Conservation (phyloP, 2,113 vertebrate species). For the Laticauda colubrina region DNA sequence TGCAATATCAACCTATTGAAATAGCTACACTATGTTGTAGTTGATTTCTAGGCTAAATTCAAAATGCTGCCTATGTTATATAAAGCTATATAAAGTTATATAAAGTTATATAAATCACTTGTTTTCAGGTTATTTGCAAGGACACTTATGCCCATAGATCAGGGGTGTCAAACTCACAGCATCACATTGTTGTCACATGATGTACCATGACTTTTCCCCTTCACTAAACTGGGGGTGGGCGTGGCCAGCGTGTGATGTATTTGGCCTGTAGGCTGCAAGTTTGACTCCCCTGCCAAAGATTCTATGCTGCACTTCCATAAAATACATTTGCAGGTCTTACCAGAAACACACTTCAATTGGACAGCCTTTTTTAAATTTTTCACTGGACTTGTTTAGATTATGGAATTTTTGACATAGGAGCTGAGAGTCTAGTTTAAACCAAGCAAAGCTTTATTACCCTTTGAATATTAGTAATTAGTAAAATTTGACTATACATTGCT, state of each 20-base stretch:
- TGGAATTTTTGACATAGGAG: background rate
- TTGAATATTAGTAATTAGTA: background rate
- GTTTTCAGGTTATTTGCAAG: background rate
- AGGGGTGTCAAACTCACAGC: no score
- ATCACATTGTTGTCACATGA: no score
- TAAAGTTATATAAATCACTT: no score
- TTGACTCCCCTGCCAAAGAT: no score
- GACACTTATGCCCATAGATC: background rate
- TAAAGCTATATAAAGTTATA: no score
- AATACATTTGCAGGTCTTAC: background rate
- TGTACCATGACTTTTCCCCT: no score
- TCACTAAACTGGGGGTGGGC: no score
- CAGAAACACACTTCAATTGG: background rate
- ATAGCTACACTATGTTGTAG: background rate
- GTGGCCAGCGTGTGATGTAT: no score
- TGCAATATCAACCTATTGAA: background rate
- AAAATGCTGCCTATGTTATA: background rate
- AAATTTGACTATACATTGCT: background rate
- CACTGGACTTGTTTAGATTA: background rate
- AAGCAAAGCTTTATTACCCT: background rate
- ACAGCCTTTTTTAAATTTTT: background rate
- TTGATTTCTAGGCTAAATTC: background rate
- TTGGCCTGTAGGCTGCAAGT: no score
- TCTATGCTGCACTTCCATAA: background rate
- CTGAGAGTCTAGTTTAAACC: background rate